A percentile compares a stretch with the other conserved stretches of the same genome.
These are phyloP conservation scores for Lagocephalus sceleratus DNA, from an alignment of 2,797 vertebrate species.

Conservation along the genomic window DNA sequence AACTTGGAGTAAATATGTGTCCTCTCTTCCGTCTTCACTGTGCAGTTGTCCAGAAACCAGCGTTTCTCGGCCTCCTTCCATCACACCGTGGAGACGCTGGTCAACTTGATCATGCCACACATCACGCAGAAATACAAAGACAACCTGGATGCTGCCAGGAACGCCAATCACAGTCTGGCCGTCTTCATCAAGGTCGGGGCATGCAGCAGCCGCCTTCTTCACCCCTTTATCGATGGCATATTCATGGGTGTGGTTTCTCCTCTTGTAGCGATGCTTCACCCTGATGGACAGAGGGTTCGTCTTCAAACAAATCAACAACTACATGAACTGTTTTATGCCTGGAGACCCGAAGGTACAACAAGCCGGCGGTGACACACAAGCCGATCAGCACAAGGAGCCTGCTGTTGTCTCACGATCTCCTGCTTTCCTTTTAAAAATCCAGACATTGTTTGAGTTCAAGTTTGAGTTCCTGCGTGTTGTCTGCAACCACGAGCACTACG, in stretches of 20 bases:
- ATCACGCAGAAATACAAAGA: slow-evolving; percentile 98
- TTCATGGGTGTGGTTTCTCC: not conserved
- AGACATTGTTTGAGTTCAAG: slow-evolving; percentile 98
- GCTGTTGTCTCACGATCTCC: not conserved
- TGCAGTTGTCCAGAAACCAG: slow-evolving; percentile 91
- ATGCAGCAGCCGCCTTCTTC: too few relatives aligned
- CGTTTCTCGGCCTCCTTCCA: slow-evolving; percentile 94
- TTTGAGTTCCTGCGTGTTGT: slow-evolving; percentile 97
- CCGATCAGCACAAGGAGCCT: not conserved
- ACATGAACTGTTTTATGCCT: slow-evolving; percentile 92
- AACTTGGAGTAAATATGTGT: not conserved
- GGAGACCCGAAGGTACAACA: slow-evolving; percentile 94
- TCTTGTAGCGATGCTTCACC: slow-evolving; percentile 89
- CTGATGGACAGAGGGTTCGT: slow-evolving; percentile 97
- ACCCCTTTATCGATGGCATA: not conserved
- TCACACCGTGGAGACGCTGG: slow-evolving; percentile 93
- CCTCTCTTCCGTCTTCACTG: slow-evolving; percentile 4
- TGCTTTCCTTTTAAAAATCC: slow-evolving; percentile 26
- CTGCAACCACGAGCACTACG: slow-evolving; percentile 96
- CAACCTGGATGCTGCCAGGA: slow-evolving; percentile 92
- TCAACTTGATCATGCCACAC: slow-evolving; percentile 96
- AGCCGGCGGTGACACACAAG: not conserved
- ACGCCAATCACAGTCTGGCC: slow-evolving; percentile 96
- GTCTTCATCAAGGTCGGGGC: slow-evolving; percentile 91
- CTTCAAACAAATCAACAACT: slow-evolving; percentile 99